These are phyloP conservation scores for Mactromeris polynyma DNA, from an alignment of 2,888 invertebrate species.

Conservation along the genomic window DNA sequence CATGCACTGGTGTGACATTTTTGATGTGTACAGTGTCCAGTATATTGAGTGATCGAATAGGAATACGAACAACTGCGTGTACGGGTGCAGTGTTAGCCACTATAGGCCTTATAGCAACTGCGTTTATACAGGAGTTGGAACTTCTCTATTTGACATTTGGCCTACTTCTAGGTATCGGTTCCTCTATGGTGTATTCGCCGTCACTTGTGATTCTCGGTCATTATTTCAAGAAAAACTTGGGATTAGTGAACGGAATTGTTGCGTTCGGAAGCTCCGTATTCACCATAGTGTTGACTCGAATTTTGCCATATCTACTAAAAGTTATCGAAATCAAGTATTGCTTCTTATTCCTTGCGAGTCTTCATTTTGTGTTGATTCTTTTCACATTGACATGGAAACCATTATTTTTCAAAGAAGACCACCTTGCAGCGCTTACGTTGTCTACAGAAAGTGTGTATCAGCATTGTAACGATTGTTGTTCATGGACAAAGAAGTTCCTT, in stretches of 20 bases:
- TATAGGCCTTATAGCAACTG: conserved; percentile 93
- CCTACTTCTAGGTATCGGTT: conserved; percentile 95
- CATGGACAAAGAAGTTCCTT: conserved; percentile 81
- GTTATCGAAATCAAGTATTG: conserved; percentile 82
- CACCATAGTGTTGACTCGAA: conserved; percentile 89
- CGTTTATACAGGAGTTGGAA: conserved; percentile 92
- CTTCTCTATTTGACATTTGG: conserved; percentile 95
- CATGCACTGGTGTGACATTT: conserved; percentile 96
- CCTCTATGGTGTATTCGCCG: conserved; percentile 96
- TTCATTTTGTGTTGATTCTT: conserved; percentile 91
- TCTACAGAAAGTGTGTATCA: conserved; percentile 81
- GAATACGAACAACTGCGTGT: conserved; percentile 94
- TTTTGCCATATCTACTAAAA: conserved; percentile 78
- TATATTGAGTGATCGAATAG: conserved; percentile 94
- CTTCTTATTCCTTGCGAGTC: conserved; percentile 89
- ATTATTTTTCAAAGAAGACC: conserved; percentile 73
- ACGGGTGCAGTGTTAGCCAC: conserved; percentile 94
- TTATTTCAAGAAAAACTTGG: conserved; percentile 94
- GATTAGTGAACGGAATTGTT: conserved; percentile 95
- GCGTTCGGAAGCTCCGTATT: conserved; percentile 96
- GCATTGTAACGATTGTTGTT: conserved; percentile 87
- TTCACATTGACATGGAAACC: conserved; percentile 87
- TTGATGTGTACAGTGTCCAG: conserved; percentile 95
- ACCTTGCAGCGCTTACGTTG: conserved; percentile 74
- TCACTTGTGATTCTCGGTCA: conserved; percentile 96